A percentile compares a stretch with the other conserved stretches of the same genome.
Evolutionary conservation across 2,797 vertebrate species (phyloP).

Genomic region (Chrosomus eos): DNA sequence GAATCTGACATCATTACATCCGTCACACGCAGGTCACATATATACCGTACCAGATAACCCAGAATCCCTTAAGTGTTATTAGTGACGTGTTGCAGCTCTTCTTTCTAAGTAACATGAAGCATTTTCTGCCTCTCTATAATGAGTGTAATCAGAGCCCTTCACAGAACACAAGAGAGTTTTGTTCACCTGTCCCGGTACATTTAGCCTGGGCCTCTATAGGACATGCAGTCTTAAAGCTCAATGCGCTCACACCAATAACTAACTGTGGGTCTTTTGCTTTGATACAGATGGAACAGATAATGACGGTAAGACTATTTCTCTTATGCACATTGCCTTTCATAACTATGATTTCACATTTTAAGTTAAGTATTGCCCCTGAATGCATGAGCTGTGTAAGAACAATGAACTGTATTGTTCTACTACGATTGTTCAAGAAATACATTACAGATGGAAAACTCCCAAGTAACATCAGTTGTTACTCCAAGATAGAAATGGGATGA

Average conservation of each 20-base stretch:
- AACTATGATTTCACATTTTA: neutral
- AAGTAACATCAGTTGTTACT: neutral
- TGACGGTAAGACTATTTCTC: slow-evolving; percentile 53
- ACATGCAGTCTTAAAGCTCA: slow-evolving; percentile 43
- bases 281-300: slow-evolving; percentile 57
- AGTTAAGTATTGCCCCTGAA: neutral
- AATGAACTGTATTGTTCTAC: neutral
- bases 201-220: slow-evolving; percentile 48
- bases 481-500: neutral
- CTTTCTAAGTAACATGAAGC: slow-evolving; percentile 50
- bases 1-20: neutral
- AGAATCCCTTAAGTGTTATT: slow-evolving; percentile 25
- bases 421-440: neutral
- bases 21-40: neutral
- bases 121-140: slow-evolving; percentile 38
- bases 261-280: slow-evolving; percentile 35
- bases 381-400: neutral
- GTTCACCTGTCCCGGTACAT: slow-evolving; percentile 55
- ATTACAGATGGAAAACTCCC: neutral
- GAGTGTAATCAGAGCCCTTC: slow-evolving; percentile 59
- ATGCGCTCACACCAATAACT: slow-evolving; percentile 10
- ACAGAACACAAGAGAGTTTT: slow-evolving; percentile 58
- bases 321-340: neutral
- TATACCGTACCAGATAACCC: slow-evolving; percentile 13
- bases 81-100: slow-evolving; percentile 45